phyloP scores from a whole-genome alignment of 2,797 vertebrate species.

The Sebastes iracundus region DNA sequence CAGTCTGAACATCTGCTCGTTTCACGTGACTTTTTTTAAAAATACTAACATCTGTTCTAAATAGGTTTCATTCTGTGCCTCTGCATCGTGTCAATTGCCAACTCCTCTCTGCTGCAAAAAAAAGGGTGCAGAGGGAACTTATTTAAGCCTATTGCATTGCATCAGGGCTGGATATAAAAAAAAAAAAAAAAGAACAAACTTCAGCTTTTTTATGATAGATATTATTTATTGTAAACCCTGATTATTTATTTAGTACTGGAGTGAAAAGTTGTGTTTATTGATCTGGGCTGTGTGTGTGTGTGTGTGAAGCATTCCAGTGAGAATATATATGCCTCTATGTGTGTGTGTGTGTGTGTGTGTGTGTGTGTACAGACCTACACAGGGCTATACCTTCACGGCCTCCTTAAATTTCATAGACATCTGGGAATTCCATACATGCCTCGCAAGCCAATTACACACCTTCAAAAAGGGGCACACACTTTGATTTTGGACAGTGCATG shows the following conservation, averaged over 20 bases:
- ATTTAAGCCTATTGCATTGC: conserved; percentile 44
- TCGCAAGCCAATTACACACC: conserved; percentile 96
- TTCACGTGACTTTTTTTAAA: conserved; percentile 91
- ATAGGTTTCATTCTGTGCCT: conserved; percentile 93
- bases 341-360: background rate
- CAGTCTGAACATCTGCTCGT: conserved; percentile 92
- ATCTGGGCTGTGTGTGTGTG: conserved; percentile 11
- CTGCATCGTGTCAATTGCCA: conserved; percentile 89
- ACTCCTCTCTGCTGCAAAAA: conserved; percentile 66
- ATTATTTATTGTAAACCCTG: background rate
- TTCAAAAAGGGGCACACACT: conserved; percentile 92
- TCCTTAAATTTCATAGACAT: conserved; percentile 95
- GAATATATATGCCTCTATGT: conserved; percentile 43
- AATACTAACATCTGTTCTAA: conserved; percentile 95
- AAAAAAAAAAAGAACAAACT: background rate
- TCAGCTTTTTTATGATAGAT: background rate
- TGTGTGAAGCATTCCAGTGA: conserved; percentile 33
- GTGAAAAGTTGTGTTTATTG: conserved; percentile 18
- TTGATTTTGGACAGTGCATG: conserved; percentile 84
- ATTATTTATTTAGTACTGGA: background rate
- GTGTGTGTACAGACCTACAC: conserved; percentile 69
- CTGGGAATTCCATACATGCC: conserved; percentile 98
- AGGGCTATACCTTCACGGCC: conserved; percentile 83
- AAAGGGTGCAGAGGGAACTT: conserved; percentile 52
- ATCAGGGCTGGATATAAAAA: conserved; percentile 1